A percentile compares a stretch with the other conserved stretches of the same genome.
Evolutionary conservation across 2,888 invertebrate genomes (phyloP).

Genomic region (Acronicta alni): DNA sequence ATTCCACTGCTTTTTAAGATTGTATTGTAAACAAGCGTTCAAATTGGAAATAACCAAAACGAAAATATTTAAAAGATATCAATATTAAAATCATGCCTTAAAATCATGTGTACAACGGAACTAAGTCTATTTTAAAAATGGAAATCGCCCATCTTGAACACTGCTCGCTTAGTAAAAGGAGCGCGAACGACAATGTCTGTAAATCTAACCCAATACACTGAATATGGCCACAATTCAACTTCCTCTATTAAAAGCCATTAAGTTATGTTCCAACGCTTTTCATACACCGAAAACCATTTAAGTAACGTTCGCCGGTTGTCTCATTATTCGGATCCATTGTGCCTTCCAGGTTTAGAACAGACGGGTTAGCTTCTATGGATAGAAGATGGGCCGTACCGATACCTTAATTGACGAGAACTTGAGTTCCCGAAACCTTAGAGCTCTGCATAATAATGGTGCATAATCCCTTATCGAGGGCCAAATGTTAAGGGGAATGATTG

Average conservation of each 20-base stretch:
- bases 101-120: too few relatives aligned
- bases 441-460: constrained; percentile 87
- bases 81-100: too few relatives aligned
- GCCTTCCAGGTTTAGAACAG: constrained; percentile 76
- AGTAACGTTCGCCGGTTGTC: constrained; percentile 71
- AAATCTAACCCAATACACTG: constrained; percentile 14
- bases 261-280: constrained; percentile 64
- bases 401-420: constrained; percentile 88
- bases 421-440: constrained; percentile 86
- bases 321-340: constrained; percentile 85
- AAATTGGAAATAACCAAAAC: too few relatives aligned
- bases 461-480: constrained; percentile 83
- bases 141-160: background rate
- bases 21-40: too few relatives aligned
- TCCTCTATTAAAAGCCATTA: constrained; percentile 65
- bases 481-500: constrained; percentile 70
- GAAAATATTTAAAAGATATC: too few relatives aligned
- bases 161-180: background rate
- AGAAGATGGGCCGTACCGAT: constrained; percentile 83
- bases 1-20: too few relatives aligned
- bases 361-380: constrained; percentile 71
- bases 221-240: constrained; percentile 43
- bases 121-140: background rate
- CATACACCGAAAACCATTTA: constrained; percentile 78
- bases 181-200: background rate